phyloP scores from a whole-genome alignment of 1,140 invertebrate genomes.

The Drosophila tani region DNA sequence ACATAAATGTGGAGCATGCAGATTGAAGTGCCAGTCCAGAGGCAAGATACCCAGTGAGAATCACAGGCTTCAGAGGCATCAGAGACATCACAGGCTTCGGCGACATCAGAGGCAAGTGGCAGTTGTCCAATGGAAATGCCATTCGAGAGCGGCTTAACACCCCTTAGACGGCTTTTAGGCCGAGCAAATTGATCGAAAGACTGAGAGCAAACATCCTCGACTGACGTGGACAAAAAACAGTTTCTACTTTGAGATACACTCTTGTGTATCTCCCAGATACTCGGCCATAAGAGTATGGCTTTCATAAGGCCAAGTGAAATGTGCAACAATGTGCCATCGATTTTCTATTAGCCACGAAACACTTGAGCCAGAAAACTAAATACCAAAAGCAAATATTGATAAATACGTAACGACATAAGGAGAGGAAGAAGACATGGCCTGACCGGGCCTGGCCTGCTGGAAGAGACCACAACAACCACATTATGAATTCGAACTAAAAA shows the following conservation, averaged over 20 bases:
- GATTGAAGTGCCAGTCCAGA: slow-evolving; percentile 68
- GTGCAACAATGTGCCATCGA: slow-evolving; percentile 76
- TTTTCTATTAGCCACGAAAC: slow-evolving; percentile 74
- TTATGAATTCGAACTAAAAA: slow-evolving; percentile 40
- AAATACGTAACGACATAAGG: slow-evolving; percentile 43
- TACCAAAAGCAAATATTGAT: slow-evolving; percentile 62
- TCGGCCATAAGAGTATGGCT: slow-evolving; percentile 29
- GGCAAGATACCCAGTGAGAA: slow-evolving; percentile 31
- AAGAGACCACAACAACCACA: slow-evolving; percentile 33
- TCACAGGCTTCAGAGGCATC: slow-evolving; percentile 20
- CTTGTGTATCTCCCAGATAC: slow-evolving; percentile 28
- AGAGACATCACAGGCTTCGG: neutral
- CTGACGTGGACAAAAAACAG: slow-evolving; percentile 16
- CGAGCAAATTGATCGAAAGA: slow-evolving; percentile 39
- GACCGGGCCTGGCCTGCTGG: neutral
- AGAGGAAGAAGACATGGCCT: slow-evolving; percentile 15
- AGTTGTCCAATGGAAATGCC: slow-evolving; percentile 36
- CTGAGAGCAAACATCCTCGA: slow-evolving; percentile 45
- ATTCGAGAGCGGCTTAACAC: slow-evolving; percentile 36
- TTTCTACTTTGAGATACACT: slow-evolving; percentile 12
- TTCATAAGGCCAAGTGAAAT: slow-evolving; percentile 41
- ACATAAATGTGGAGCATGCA: slow-evolving; percentile 79
- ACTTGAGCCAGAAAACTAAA: slow-evolving; percentile 66
- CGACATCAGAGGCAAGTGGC: slow-evolving; percentile 21
- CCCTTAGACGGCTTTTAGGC: slow-evolving; percentile 34